Conservation (phyloP, 2,888 invertebrate genomes). For the Apocheima hispidaria region DNA sequence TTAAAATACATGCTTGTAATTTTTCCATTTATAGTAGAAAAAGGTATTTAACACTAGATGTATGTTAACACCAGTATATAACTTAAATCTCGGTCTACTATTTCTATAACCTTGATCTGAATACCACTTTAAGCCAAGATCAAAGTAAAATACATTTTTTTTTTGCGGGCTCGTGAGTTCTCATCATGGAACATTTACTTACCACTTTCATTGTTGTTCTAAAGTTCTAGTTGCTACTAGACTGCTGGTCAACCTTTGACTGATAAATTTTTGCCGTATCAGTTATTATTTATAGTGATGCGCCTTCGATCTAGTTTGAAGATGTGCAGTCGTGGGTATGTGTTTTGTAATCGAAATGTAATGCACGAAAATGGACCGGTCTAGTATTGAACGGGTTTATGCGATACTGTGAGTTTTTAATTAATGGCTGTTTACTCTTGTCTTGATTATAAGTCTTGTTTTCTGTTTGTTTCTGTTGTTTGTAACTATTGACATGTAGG, state of each 20-base stretch:
- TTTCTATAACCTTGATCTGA: slow-evolving; percentile 7
- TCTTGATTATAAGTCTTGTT: neutral
- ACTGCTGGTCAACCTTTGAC: slow-evolving; percentile 58
- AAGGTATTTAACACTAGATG: no score
- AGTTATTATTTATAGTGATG: slow-evolving; percentile 76
- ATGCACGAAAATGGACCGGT: slow-evolving; percentile 69
- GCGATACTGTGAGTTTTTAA: slow-evolving; percentile 39
- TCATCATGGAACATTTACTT: slow-evolving; percentile 16
- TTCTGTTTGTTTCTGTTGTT: no score
- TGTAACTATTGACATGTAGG: no score
- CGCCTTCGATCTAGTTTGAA: slow-evolving; percentile 71
- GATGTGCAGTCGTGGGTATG: slow-evolving; percentile 65
- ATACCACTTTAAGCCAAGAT: slow-evolving; percentile 3
- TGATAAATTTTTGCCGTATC: slow-evolving; percentile 66
- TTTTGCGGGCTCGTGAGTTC: neutral
- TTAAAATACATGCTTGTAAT: neutral
- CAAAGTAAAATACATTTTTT: slow-evolving; percentile 9
- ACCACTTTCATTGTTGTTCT: slow-evolving; percentile 31
- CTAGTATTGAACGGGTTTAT: slow-evolving; percentile 67
- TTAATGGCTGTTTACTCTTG: neutral
- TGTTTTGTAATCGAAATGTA: slow-evolving; percentile 73
- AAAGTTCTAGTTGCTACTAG: slow-evolving; percentile 13
- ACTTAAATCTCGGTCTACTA: neutral
- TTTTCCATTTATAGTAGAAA: no score
- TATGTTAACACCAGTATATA: neutral